These are phyloP conservation scores for Stictocephala bisonia DNA, from an alignment of 2,888 invertebrate species.

Conservation along the genomic window DNA sequence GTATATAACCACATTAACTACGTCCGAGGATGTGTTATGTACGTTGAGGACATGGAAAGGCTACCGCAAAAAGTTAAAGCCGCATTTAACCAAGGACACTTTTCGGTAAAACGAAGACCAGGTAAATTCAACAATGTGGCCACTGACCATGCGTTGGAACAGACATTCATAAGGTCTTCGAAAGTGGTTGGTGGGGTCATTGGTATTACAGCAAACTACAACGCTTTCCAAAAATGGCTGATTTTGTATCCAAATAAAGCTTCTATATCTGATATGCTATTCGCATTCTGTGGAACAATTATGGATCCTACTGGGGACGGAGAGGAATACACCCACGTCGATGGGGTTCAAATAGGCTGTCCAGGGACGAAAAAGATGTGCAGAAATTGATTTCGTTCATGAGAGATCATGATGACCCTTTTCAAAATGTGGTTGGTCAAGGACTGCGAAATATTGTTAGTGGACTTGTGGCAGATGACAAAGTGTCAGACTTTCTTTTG, in stretches of 20 bases:
- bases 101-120: constrained; percentile 11
- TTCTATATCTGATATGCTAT: constrained; percentile 3
- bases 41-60: constrained; percentile 16
- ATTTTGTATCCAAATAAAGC: not conserved
- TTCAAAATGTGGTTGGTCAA: not conserved
- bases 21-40: not conserved
- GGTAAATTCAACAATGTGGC: constrained; percentile 30
- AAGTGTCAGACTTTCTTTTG: constrained; percentile 18
- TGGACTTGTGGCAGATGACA: constrained; percentile 17
- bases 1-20: not conserved
- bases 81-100: constrained; percentile 2
- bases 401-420: constrained; percentile 16
- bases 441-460: constrained; percentile 23
- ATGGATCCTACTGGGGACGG: constrained; percentile 14
- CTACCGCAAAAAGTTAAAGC: not conserved
- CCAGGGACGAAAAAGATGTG: constrained; percentile 26
- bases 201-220: constrained; percentile 3
- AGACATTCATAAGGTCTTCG: constrained; percentile 12
- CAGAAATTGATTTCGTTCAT: constrained; percentile 23
- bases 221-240: constrained; percentile 34
- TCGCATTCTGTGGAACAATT: constrained; percentile 14
- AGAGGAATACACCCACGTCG: constrained; percentile 3
- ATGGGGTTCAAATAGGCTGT: constrained; percentile 3
- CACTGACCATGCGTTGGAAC: constrained; percentile 30
- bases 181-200: constrained; percentile 24